A percentile compares a stretch with the other conserved stretches of the same genome.
Evolutionary conservation across 1,140 invertebrate genomes (phyloP).

Genomic region (Lysiphlebus fabarum): DNA sequence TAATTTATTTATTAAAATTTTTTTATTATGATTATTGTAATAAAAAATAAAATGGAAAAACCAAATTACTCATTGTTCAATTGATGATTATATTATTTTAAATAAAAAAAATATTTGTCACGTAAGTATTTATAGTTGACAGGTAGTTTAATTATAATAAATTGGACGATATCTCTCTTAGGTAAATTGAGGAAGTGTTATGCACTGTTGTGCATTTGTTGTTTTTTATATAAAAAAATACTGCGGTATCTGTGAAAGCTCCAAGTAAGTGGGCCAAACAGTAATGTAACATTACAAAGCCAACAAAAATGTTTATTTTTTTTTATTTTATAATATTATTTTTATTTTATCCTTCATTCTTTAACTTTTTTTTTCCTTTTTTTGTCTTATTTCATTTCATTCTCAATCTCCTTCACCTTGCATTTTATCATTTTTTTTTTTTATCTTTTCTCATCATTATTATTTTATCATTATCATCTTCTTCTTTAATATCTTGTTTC

Average conservation of each 20-base stretch:
- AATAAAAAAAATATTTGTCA: not conserved
- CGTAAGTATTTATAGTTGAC: conserved; percentile 8
- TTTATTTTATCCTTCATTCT: not conserved
- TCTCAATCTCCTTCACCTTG: no score
- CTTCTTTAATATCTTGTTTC: no score
- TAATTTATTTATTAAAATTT: no score
- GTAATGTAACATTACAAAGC: not conserved
- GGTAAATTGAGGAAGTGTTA: conserved; percentile 26
- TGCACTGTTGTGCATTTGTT: conserved; percentile 7
- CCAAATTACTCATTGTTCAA: no score
- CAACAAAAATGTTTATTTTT: conserved; percentile 2
- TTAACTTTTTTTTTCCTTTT: conserved; percentile 6
- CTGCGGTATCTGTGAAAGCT: no score
- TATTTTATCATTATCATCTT: no score
- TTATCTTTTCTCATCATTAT: no score
- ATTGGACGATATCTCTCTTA: conserved; percentile 11
- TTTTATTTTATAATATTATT: not conserved
- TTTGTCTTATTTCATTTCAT: not conserved
- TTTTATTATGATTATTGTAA: no score
- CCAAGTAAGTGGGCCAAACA: conserved; percentile 12
- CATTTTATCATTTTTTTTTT: no score
- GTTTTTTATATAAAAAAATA: no score
- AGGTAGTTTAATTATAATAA: conserved; percentile 14
- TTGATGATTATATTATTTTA: no score
- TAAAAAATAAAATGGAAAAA: not conserved